A percentile compares a stretch with the other conserved stretches of the same genome.
These are phyloP conservation scores for Mobula hypostoma DNA, from an alignment of 2,113 vertebrate species.

Conservation along the genomic window DNA sequence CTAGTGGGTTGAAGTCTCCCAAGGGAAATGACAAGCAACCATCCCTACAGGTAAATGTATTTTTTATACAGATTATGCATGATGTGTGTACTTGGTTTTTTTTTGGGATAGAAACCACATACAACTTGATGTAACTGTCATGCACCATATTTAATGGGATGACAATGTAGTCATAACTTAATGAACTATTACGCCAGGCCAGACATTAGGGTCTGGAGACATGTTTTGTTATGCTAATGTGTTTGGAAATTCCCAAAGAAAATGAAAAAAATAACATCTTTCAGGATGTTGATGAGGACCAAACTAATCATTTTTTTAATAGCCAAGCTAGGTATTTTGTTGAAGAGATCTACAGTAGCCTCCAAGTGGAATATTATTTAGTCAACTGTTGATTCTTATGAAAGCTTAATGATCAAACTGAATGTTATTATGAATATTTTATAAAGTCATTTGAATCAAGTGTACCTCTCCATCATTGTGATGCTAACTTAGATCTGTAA, in stretches of 20 bases:
- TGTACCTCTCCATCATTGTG: background rate
- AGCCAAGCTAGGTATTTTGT: constrained; percentile 80
- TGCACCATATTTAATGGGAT: constrained; percentile 65
- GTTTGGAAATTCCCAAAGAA: constrained; percentile 75
- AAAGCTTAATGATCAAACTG: constrained; percentile 75
- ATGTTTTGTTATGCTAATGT: constrained; percentile 85
- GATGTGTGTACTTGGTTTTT: background rate
- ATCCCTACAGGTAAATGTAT: constrained; percentile 72
- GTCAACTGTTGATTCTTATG: constrained; percentile 86
- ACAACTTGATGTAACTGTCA: constrained; percentile 42
- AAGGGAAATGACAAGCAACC: constrained; percentile 87
- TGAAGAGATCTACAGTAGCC: constrained; percentile 79
- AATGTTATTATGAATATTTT: constrained; percentile 95
- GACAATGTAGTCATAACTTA: constrained; percentile 73
- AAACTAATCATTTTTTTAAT: constrained; percentile 69
- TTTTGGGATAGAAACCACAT: constrained; percentile 40
- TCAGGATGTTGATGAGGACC: constrained; percentile 93
- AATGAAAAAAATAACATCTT: constrained; percentile 89
- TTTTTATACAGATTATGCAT: constrained; percentile 27
- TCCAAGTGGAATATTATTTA: constrained; percentile 73
- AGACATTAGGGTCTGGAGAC: constrained; percentile 80
- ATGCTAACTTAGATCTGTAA: background rate
- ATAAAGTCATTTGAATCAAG: constrained; percentile 85
- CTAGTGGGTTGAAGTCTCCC: constrained; percentile 75
- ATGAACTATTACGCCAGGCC: constrained; percentile 75